Percentiles rank a stretch among this genome's conserved stretches.
Conservation (phyloP, 2,113 vertebrate species). For the Motacilla tschutschensis region DNA sequence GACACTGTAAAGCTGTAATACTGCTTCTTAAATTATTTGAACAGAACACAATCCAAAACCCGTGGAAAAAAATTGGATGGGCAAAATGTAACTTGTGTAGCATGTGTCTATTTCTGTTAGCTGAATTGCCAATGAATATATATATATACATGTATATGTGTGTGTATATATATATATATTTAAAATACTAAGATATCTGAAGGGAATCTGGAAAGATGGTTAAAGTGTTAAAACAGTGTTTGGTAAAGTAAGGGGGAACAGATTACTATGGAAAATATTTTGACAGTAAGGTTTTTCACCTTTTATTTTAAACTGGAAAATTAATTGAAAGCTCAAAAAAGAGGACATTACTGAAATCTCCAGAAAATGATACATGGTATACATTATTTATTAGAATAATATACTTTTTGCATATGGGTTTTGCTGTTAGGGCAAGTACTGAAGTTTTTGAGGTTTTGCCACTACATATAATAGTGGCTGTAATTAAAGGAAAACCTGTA, state of each 20-base stretch:
- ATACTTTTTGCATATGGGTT: neutral
- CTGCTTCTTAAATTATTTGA: neutral
- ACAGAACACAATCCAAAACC: neutral
- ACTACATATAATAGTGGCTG: neutral
- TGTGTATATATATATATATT: neutral
- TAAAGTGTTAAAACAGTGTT: neutral
- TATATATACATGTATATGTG: neutral
- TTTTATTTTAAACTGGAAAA: slow-evolving; percentile 23
- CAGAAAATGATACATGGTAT: neutral
- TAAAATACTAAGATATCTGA: neutral
- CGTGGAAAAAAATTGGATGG: neutral
- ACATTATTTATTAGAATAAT: neutral
- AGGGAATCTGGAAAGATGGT: neutral
- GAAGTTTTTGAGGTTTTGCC: neutral
- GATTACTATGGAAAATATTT: slow-evolving; percentile 18
- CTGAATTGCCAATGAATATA: neutral
- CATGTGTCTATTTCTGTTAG: neutral
- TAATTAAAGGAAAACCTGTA: neutral
- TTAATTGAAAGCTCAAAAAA: neutral
- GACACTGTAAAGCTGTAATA: neutral
- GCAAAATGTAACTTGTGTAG: neutral
- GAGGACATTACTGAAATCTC: neutral
- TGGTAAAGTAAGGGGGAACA: neutral
- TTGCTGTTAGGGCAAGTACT: neutral
- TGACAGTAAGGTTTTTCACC: slow-evolving; percentile 4